These are phyloP conservation scores for Eubasilissa regina DNA, from an alignment of 1,140 invertebrate species.

Conservation along the genomic window DNA sequence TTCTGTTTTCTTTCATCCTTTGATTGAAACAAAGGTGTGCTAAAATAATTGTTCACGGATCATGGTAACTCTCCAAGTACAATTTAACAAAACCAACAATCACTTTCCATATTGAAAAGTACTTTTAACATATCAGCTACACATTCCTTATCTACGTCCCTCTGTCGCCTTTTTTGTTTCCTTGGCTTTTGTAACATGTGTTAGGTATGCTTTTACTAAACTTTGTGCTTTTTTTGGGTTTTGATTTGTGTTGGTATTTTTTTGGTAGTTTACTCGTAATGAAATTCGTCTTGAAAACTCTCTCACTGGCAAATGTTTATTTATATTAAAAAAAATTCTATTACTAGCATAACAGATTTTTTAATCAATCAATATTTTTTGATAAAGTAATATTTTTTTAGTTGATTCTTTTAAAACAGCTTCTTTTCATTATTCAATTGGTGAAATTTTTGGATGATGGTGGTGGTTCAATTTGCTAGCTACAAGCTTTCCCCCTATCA, in stretches of 20 bases:
- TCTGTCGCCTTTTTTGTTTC: too few relatives aligned
- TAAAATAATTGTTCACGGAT: too few relatives aligned
- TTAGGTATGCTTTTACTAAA: conserved; percentile 25
- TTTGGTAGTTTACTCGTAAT: conserved; percentile 1
- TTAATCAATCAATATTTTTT: neutral
- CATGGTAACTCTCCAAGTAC: too few relatives aligned
- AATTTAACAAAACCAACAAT: too few relatives aligned
- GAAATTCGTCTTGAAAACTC: neutral
- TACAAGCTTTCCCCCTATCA: conserved; percentile 1
- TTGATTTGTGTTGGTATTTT: conserved; percentile 4
- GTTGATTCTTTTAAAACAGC: neutral
- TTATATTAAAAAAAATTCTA: neutral
- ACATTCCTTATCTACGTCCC: too few relatives aligned
- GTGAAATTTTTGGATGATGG: neutral
- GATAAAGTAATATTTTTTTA: neutral
- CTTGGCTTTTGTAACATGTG: conserved; percentile 19
- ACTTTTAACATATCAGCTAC: too few relatives aligned
- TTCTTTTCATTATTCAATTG: neutral
- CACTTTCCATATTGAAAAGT: too few relatives aligned
- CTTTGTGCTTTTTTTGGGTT: conserved; percentile 5
- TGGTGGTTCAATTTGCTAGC: conserved; percentile 19
- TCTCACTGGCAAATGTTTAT: neutral
- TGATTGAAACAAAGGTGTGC: too few relatives aligned
- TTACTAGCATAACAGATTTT: neutral
- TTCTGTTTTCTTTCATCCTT: too few relatives aligned